Conservation (phyloP, 2,888 invertebrate species). For the Tetragonisca angustula region DNA sequence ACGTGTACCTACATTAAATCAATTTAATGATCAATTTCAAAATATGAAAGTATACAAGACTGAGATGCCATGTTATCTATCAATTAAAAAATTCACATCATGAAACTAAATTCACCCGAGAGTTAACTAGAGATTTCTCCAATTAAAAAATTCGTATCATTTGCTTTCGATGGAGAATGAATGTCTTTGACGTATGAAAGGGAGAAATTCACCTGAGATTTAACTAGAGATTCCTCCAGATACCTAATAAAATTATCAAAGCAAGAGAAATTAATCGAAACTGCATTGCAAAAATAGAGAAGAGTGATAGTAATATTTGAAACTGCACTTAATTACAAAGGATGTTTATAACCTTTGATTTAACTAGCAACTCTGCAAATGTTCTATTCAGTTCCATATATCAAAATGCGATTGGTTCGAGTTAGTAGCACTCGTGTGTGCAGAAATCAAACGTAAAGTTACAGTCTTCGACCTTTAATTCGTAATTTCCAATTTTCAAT, state of each 20-base stretch:
- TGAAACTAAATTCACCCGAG: not conserved
- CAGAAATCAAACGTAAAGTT: not conserved
- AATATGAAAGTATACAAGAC: not conserved
- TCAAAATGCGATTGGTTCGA: slow-evolving; percentile 8
- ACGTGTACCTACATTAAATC: not conserved
- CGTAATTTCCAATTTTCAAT: not conserved
- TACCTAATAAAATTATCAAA: slow-evolving; percentile 32
- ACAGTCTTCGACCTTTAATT: not conserved
- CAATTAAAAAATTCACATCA: not conserved
- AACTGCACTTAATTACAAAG: slow-evolving; percentile 59
- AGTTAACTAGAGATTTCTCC: slow-evolving; percentile 9
- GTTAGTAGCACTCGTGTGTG: not conserved
- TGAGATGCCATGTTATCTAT: no score
- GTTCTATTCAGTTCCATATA: slow-evolving; percentile 14
- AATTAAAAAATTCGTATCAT: not conserved
- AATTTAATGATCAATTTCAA: not conserved
- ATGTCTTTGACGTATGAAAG: not conserved
- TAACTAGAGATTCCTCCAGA: not conserved
- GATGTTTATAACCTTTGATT: slow-evolving; percentile 53
- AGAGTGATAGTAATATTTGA: slow-evolving; percentile 41
- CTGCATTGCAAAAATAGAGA: slow-evolving; percentile 34
- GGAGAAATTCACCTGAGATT: slow-evolving; percentile 7
- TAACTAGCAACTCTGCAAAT: slow-evolving; percentile 22
- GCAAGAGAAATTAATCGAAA: slow-evolving; percentile 57
- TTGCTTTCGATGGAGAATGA: no score